Base-by-base conservation (phyloP, 2,888 invertebrate species). In the Papilio gigon region DNA sequence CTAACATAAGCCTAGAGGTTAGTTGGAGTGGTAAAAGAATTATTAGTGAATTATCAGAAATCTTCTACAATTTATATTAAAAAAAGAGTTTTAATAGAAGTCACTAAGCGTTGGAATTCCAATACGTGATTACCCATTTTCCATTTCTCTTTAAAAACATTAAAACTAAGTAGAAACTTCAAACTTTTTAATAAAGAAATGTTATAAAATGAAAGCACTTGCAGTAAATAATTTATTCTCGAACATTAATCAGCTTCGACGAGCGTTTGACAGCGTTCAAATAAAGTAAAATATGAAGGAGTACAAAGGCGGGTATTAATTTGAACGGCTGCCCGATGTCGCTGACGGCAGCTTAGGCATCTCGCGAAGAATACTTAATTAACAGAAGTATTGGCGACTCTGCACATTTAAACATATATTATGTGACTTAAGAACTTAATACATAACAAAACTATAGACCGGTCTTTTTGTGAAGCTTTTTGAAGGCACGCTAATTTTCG, bases 301-400 rank as follows among this genome's bases (percentile, higher is more conserved):
- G 33, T 14, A 50, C 47, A 63, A 63, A 63, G 33, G 33, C 30
- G 17, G 63, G 35, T 50, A 63, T 50, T 63, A 63, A 50, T 63
- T 63, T 50, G 42, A 17, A 62, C 62, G 22, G 35, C 35, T 50
- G 22, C 22, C 14, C 20, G 50, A 35, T 63, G 35, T 50, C 35
- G 47, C 22, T 63, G 50, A 50, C 22, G 35, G 14, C 22, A 30
- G n/a, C 35, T 63, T 50, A 33, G 30, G 30, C 30, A 63, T 6
- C 33, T 47, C 35, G 47, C 20, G 12, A 14, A n/a, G 63, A 63
- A 50, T 35, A 50, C n/a, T 14, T 44, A 62, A 62, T 50, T 50
- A 63, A 50, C 47, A 20, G 8, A 14, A 47, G 35, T 56, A 56
- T 56, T 17, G 30, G 8, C 30, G 25, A 30, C 27, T 30, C 17